Evolutionary conservation across 2,888 invertebrate genomes (phyloP), one percentile per base, ranked within the genome.

Genomic region (Pristionchus japonicus): DNA sequence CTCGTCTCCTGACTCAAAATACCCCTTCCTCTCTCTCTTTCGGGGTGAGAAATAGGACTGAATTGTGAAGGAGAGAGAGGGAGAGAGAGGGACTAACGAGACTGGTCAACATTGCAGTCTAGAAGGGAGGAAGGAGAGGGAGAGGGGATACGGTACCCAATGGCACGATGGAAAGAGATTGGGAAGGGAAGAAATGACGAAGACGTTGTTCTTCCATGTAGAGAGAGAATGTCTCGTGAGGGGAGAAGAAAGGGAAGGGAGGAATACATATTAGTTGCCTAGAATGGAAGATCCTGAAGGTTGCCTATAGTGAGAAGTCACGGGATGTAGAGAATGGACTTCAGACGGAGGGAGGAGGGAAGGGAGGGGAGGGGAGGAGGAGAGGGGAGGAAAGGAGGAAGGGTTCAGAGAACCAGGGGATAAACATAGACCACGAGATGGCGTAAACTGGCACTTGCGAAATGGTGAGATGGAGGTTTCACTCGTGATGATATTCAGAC

Each of bases 351-450:
- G 23, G 70, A 34, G 34, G 70, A 34, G 31, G 70, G 37, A 34
- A 74, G 70, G 70, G 37, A 34, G 61, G 20, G 31, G 70, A 31
- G 34, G 70, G 37, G 34, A 23, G 37, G 37, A 11, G 70, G 27
- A 34, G 34, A 11, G 70, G 27, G 70, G 70, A 20, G 70, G 37
- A 27, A 74, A 27, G 31, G 27, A 34, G 70, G 70, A 74, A 27
- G 27, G 70, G 70, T 61, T 61, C 61, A 61, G 61, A 61, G 61
- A 61, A 61, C 61, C 61, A 61, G 61, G n/a, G 61, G 61, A 61
- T 61, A 61, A 61, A 61, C 61, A 61, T 61, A 61, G 61, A 61
- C 61, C 23, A 23, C n/a, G 27, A 27, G 23, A 23, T 3, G 3
- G 61, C 20, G 61, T 13, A 61, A 61, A 61, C 15, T 61, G 61